Conservation (phyloP, 2,797 vertebrate species). For the Squalus acanthias region DNA sequence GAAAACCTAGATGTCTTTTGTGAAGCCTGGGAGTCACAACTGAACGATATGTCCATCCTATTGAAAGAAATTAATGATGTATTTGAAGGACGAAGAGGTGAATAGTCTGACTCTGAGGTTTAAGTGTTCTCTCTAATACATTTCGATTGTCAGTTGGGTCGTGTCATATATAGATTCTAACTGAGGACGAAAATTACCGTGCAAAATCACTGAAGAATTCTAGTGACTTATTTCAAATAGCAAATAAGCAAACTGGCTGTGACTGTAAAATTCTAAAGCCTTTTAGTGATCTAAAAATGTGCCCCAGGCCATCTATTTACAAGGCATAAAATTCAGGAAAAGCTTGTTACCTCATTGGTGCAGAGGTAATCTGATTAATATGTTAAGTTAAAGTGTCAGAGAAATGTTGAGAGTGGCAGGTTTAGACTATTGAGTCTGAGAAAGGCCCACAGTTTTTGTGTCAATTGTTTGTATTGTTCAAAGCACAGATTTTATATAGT, state of each 20-base stretch:
- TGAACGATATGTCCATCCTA: slow-evolving; percentile 84
- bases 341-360: not conserved
- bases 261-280: not conserved
- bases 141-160: not conserved
- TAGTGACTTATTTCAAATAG: not conserved
- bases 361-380: no score
- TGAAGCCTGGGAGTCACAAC: slow-evolving; percentile 96
- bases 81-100: slow-evolving; percentile 90
- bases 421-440: not conserved
- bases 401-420: not conserved
- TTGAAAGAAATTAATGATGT: slow-evolving; percentile 87
- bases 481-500: not conserved
- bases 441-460: not conserved
- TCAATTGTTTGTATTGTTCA: not conserved
- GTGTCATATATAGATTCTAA: not conserved
- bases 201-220: not conserved
- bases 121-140: not conserved
- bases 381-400: not conserved
- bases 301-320: not conserved
- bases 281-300: not conserved
- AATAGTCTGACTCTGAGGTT: not conserved
- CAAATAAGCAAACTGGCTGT: not conserved
- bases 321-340: not conserved
- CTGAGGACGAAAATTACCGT: not conserved
- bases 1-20: slow-evolving; percentile 98